These are phyloP conservation scores for Crossocerus cetratus DNA, from an alignment of 2,888 invertebrate species.

Conservation along the genomic window DNA sequence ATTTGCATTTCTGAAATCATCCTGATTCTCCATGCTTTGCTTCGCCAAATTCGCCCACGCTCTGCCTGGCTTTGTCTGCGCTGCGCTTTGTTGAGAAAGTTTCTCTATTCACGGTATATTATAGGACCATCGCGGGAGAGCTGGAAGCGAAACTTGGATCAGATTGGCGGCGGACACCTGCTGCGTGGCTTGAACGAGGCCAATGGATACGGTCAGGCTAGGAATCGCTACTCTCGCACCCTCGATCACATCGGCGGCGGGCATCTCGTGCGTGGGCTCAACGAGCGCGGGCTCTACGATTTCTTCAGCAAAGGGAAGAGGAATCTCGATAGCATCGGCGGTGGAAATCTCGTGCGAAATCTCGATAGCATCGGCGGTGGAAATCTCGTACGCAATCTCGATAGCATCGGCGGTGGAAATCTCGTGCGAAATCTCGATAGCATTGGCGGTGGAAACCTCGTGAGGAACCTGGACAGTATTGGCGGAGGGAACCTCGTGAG, in stretches of 20 bases:
- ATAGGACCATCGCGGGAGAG: not conserved
- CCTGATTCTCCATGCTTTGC: no score
- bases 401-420: slow-evolving; percentile 71
- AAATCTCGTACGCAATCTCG: slow-evolving; percentile 55
- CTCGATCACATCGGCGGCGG: slow-evolving; percentile 77
- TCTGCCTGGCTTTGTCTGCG: no score
- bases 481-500: slow-evolving; percentile 75
- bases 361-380: slow-evolving; percentile 62
- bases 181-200: slow-evolving; percentile 19
- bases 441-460: slow-evolving; percentile 75
- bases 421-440: slow-evolving; percentile 65
- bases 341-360: slow-evolving; percentile 27
- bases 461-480: slow-evolving; percentile 48
- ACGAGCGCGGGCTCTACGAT: slow-evolving; percentile 27
- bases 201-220: not conserved
- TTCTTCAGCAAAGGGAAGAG: slow-evolving; percentile 3
- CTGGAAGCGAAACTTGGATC: slow-evolving; percentile 40
- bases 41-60: no score
- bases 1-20: no score
- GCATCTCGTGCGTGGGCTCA: slow-evolving; percentile 75
- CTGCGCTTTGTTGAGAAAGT: no score
- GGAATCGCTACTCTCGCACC: slow-evolving; percentile 35
- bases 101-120: not conserved
- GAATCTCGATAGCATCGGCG: slow-evolving; percentile 10
- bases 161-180: slow-evolving; percentile 43